phyloP scores from a whole-genome alignment of 1,140 invertebrate genomes.

The Hycleus phaleratus region DNA sequence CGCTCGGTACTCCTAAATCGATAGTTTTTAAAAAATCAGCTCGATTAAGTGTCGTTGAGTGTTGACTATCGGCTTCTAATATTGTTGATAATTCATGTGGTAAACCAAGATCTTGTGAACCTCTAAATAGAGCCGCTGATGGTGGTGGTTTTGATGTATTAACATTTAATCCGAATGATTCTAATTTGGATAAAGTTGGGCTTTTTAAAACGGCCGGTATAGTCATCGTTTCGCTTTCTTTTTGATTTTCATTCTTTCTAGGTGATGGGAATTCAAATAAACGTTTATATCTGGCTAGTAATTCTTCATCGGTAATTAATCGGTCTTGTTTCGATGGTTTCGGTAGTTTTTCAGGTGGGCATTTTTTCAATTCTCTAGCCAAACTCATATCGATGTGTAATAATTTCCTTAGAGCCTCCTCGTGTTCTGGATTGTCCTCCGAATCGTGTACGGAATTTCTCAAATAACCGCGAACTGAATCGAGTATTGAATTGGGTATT shows the following conservation, averaged over 20 bases:
- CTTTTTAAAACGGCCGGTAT: conserved; percentile 29
- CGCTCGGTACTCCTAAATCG: not conserved
- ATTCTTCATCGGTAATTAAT: conserved; percentile 6
- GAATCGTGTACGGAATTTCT: too few relatives aligned
- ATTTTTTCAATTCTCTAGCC: too few relatives aligned
- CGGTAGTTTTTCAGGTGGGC: too few relatives aligned
- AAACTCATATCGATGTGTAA: too few relatives aligned
- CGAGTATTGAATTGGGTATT: too few relatives aligned
- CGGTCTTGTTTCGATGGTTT: not conserved
- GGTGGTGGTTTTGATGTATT: conserved; percentile 30
- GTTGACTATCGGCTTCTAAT: conserved; percentile 44
- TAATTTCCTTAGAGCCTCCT: too few relatives aligned
- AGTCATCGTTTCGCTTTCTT: not conserved
- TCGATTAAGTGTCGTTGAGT: conserved; percentile 16
- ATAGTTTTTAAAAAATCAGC: conserved; percentile 7
- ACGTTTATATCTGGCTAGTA: conserved; percentile 9
- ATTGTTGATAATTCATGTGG: conserved; percentile 60
- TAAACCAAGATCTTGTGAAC: conserved; percentile 35
- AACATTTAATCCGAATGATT: not conserved
- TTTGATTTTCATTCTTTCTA: not conserved
- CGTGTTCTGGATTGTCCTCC: too few relatives aligned
- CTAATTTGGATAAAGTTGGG: conserved; percentile 33
- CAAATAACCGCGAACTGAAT: too few relatives aligned
- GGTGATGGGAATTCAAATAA: not conserved
- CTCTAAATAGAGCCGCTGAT: conserved; percentile 23